phyloP scores from a whole-genome alignment of 2,888 invertebrate species.

The Cyrtodaria siliqua region DNA sequence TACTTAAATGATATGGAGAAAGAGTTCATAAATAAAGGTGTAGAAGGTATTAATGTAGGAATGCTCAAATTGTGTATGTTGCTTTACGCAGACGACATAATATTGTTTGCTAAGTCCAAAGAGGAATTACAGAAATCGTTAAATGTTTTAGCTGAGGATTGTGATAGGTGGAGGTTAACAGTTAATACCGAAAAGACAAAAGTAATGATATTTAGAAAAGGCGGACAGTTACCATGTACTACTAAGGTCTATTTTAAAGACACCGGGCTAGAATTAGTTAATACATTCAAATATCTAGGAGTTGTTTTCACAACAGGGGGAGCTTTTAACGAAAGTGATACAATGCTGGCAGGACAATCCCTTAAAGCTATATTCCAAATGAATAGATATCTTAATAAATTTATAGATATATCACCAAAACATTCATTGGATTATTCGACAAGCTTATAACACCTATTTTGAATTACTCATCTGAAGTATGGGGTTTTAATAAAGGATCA shows the following conservation, averaged over 20 bases:
- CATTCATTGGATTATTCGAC: too few species aligned
- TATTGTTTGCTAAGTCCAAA: constrained; percentile 2
- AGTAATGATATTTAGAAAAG: constrained; percentile 8
- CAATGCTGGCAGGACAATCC: constrained; percentile 5
- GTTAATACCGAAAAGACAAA: not conserved
- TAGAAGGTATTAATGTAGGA: constrained; percentile 1
- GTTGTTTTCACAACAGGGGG: not conserved
- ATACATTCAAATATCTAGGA: constrained; percentile 4
- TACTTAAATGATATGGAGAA: too few species aligned
- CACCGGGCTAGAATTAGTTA: not conserved
- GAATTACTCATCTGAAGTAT: too few species aligned
- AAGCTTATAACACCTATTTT: too few species aligned
- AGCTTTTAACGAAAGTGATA: not conserved
- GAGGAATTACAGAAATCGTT: not conserved
- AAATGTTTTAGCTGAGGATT: not conserved
- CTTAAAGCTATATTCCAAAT: constrained; percentile 2
- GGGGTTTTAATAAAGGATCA: too few species aligned
- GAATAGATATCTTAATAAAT: constrained; percentile 7
- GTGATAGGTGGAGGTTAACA: not conserved
- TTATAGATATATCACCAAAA: constrained; percentile 5
- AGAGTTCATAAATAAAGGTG: not conserved
- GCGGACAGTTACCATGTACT: not conserved
- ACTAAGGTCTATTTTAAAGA: not conserved
- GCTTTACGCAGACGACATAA: not conserved
- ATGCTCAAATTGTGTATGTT: not conserved